phyloP scores from a whole-genome alignment of 2,888 invertebrate species.

The Panopea generosa region DNA sequence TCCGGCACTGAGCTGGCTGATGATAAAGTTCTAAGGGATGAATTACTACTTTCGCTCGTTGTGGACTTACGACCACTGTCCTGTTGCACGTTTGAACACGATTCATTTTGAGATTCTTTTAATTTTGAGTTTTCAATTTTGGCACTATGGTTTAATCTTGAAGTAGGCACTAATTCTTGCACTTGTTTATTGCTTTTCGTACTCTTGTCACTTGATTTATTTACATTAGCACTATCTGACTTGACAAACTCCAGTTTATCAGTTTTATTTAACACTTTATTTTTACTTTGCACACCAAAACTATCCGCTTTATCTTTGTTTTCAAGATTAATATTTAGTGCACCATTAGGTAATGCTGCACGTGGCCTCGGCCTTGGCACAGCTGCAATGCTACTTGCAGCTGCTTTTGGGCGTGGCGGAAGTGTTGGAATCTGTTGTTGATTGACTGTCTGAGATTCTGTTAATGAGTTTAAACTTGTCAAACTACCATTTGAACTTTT shows the following conservation, averaged over 20 bases:
- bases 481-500: constrained; percentile 33
- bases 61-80: too few species aligned
- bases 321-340: too few species aligned
- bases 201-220: too few species aligned
- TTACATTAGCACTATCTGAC: too few species aligned
- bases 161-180: background rate
- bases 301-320: too few species aligned
- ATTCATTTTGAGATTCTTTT: background rate
- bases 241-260: too few species aligned
- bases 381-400: constrained; percentile 19
- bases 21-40: constrained; percentile 11
- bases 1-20: constrained; percentile 46
- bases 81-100: too few species aligned
- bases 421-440: constrained; percentile 32
- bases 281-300: too few species aligned
- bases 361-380: constrained; percentile 64
- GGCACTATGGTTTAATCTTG: constrained; percentile 4
- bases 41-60: background rate
- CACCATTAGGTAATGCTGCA: background rate
- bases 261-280: too few species aligned
- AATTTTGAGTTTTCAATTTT: background rate
- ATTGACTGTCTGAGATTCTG: constrained; percentile 28
- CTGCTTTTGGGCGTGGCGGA: constrained; percentile 43
- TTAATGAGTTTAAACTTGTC: constrained; percentile 26
- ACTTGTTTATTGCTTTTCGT: too few species aligned